phyloP scores from a whole-genome alignment of 2,888 invertebrate species.

The Sceliomorpha sp. region DNA sequence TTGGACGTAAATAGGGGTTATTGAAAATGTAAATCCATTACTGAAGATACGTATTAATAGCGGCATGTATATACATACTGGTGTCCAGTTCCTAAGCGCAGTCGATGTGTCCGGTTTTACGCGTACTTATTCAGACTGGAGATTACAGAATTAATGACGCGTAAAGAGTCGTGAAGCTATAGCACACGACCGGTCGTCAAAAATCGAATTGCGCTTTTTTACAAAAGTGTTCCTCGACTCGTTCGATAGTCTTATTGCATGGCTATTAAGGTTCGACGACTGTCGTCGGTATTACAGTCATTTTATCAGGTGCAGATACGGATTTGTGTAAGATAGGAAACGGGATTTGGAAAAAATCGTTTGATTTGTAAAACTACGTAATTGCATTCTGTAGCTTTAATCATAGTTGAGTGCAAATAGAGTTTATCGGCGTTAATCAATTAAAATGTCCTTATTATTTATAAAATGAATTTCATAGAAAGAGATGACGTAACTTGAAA shows the following conservation, averaged over 20 bases:
- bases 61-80: not conserved
- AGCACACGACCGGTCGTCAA: conserved; percentile 42
- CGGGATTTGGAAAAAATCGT: not conserved
- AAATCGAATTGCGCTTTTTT: conserved; percentile 36
- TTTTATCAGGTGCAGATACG: conserved; percentile 34
- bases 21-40: conserved; percentile 22
- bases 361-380: too few relatives aligned
- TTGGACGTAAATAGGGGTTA: conserved; percentile 24
- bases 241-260: conserved; percentile 42
- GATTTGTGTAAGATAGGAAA: conserved; percentile 31
- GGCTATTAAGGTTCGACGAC: conserved; percentile 34
- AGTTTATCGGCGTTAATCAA: too few relatives aligned
- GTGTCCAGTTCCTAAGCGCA: conserved; percentile 6
- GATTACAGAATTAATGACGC: conserved; percentile 54
- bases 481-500: too few relatives aligned
- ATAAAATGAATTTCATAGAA: too few relatives aligned
- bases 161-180: conserved; percentile 44
- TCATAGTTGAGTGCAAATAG: too few relatives aligned
- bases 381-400: too few relatives aligned
- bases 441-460: too few relatives aligned
- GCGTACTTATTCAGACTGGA: conserved; percentile 39
- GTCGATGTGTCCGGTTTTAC: conserved; percentile 44
- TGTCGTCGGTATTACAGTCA: conserved; percentile 38
- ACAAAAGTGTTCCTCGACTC: conserved; percentile 22
- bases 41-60: not conserved